phyloP scores from a whole-genome alignment of 2,888 invertebrate species.

The Lingula anatina region DNA sequence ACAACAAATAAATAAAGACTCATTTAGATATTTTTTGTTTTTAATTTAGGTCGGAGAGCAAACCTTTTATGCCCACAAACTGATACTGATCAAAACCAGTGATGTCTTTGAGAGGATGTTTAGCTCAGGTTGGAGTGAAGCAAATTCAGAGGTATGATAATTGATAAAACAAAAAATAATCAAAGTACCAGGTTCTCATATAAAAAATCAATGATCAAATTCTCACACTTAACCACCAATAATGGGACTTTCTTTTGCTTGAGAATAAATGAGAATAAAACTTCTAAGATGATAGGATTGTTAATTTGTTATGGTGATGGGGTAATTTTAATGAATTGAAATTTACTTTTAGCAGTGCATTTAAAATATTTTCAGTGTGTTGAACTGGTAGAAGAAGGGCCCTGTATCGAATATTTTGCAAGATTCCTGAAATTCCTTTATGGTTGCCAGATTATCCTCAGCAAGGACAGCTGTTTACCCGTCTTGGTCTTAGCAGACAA shows the following conservation, averaged over 20 bases:
- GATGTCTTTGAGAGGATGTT: conserved; percentile 56
- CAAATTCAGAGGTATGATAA: conserved; percentile 22
- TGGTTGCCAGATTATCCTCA: conserved; percentile 51
- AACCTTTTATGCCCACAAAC: conserved; percentile 51
- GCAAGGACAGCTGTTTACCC: conserved; percentile 49
- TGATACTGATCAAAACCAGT: conserved; percentile 52
- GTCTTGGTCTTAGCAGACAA: conserved; percentile 53
- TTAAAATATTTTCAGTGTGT: conserved; percentile 22
- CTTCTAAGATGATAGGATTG: neutral
- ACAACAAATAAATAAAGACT: too few species aligned
- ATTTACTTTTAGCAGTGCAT: neutral
- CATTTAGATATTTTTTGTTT: too few species aligned
- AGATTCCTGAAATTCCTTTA: conserved; percentile 52
- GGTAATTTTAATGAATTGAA: neutral
- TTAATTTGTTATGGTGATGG: neutral
- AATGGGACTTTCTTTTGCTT: too few species aligned
- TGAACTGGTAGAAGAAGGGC: conserved; percentile 45
- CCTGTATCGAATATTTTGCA: conserved; percentile 48
- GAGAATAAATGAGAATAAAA: too few species aligned
- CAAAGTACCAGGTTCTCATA: too few species aligned
- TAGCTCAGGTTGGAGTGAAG: conserved; percentile 44
- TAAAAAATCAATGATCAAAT: too few species aligned
- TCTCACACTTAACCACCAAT: too few species aligned
- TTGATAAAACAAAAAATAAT: neutral
- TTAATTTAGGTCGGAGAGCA: conserved; percentile 53